These are phyloP conservation scores for Oryzias dopingdopingensis DNA, from an alignment of 2,797 vertebrate species.

Conservation along the genomic window DNA sequence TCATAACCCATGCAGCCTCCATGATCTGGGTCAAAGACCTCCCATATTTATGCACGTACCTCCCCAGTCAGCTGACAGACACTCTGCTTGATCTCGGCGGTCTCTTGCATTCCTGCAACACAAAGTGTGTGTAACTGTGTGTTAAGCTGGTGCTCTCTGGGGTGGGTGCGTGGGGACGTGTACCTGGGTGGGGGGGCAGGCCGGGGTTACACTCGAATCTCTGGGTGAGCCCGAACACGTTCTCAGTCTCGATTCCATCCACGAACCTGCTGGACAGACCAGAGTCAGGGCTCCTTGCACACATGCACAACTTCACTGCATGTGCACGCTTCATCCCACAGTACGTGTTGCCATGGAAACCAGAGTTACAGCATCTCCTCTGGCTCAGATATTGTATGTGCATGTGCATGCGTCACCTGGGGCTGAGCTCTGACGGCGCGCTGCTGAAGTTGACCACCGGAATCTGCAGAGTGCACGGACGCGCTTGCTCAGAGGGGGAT, in stretches of 20 bases:
- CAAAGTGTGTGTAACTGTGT: constrained; percentile 3
- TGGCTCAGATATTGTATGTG: background rate
- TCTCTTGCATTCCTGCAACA: constrained; percentile 55
- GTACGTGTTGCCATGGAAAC: constrained; percentile 72
- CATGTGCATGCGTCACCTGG: constrained; percentile 68
- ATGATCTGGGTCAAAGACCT: too few species aligned
- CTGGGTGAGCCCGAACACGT: constrained; percentile 63
- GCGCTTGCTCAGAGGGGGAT: constrained; percentile 64
- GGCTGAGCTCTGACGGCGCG: constrained; percentile 78
- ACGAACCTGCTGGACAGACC: constrained; percentile 71
- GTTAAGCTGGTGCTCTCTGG: background rate
- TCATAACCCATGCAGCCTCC: too few species aligned
- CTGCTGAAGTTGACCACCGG: constrained; percentile 79
- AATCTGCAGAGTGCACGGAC: constrained; percentile 79
- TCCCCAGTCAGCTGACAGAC: constrained; percentile 67
- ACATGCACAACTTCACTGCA: constrained; percentile 1
- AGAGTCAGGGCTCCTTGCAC: constrained; percentile 9
- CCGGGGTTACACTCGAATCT: constrained; percentile 81
- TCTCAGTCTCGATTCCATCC: constrained; percentile 82
- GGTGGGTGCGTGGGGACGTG: constrained; percentile 1
- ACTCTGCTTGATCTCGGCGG: constrained; percentile 69
- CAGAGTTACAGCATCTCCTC: constrained; percentile 1
- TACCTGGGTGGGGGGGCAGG: constrained; percentile 61
- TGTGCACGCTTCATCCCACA: constrained; percentile 4
- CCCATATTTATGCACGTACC: constrained; percentile 25